These are phyloP conservation scores for Chiloscyllium plagiosum DNA, from an alignment of 2,113 vertebrate species.

Conservation along the genomic window DNA sequence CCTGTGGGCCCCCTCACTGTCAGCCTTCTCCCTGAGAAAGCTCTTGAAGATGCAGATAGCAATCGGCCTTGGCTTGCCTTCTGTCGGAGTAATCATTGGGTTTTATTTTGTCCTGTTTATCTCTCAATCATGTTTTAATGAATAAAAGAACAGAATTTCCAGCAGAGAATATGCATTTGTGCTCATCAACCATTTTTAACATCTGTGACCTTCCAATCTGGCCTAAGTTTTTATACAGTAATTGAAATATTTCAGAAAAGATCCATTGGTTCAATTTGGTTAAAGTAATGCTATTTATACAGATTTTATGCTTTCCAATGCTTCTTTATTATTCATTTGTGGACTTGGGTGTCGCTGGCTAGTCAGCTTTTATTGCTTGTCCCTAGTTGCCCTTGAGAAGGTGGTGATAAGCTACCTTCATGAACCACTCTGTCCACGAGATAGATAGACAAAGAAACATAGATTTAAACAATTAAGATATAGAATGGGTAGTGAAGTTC, in stretches of 20 bases:
- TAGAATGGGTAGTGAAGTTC: not conserved
- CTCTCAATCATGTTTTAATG: not conserved
- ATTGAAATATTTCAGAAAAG: constrained; percentile 1
- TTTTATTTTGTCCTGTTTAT: constrained; percentile 34
- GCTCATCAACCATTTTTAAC: not conserved
- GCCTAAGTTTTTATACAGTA: not conserved
- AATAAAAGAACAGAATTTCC: constrained; percentile 1
- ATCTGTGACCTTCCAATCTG: constrained; percentile 16
- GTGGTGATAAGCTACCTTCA: no score
- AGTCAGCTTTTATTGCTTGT: no score
- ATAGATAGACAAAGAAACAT: not conserved
- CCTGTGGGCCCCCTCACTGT: constrained; percentile 35
- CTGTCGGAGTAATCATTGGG: constrained; percentile 32
- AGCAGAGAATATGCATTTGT: not conserved
- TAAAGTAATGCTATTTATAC: not conserved
- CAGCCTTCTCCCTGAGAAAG: not conserved
- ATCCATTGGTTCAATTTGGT: not conserved
- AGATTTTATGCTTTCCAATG: not conserved
- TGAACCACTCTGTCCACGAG: not conserved
- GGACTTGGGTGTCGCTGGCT: no score
- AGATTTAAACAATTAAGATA: not conserved
- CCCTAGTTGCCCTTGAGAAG: no score
- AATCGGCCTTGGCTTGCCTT: constrained; percentile 34
- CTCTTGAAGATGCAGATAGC: constrained; percentile 39
- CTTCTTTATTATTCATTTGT: no score